Evolutionary conservation across 2,113 vertebrate species (phyloP), one percentile per base, ranked within the genome.

Genomic region (Hypomesus transpacificus): DNA sequence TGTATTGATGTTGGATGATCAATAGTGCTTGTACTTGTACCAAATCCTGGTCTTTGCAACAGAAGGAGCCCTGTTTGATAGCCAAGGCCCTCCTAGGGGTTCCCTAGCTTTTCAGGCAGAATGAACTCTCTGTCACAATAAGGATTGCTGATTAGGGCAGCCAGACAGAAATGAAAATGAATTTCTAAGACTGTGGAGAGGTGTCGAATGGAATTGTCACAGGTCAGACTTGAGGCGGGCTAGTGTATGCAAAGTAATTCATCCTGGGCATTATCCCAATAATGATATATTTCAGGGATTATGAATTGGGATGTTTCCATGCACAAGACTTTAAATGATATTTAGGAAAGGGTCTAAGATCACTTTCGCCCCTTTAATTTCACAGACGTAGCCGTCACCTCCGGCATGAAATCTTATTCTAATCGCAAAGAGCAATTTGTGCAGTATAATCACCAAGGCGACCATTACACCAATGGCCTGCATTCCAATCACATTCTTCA

Each of bases 81-180:
- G 14, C 11, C 26, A 60, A 11, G 24, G 58, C 14, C 21, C 22
- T 24, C 58, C 3, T 60, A 60, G 21, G 58, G 58, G 14, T 16
- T 24, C 22, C 14, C 3, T 26, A 60, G 53, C 51, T 73, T 61
- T 70, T 67, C 85, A 71, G 78, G 76, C 78, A 83, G 87, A 86
- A 89, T 83, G 84, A 88, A 87, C 88, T 87, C 90, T 91, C 81
- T 87, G 87, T 92, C 87, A 88, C 83, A 87, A 80, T 89, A 79
- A 92, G 84, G 85, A 83, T 86, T 78, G 85, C 87, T 91, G 91
- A 93, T 91, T 93, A 92, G 81, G 88, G 87, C 83, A 82, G 85
- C 84, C 85, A 82, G 16, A 82, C 79, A 80, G 82, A 89, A 90
- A 93, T 91, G 91, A 92, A 92, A 92, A 94, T 92, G 89, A 92